Evolutionary conservation across 2,888 invertebrate species (phyloP), one percentile per base, ranked within the genome.

Genomic region (Diaprepes abbreviatus): DNA sequence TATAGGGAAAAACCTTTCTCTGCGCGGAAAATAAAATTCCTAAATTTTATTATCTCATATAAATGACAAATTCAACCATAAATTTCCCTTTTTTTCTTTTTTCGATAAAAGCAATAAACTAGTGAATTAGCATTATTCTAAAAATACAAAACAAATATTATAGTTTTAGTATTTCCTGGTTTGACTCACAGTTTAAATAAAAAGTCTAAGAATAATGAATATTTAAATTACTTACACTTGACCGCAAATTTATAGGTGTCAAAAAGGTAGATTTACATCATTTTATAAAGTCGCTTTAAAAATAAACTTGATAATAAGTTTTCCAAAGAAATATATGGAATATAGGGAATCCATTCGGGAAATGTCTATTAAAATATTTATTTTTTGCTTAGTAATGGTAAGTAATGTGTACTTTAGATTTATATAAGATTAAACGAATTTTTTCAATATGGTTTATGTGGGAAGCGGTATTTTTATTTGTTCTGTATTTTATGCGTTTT

Each of bases 221-320:
- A 43, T 43, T 43, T 43, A 43, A 19, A 43, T 19, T 43, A 21
- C 1, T 19, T 21, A 21, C 21, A 14, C 19, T 43, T n/a, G 43
- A 43, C 43, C 43, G 43, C 43, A 43, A 43, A 43, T 43, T 43
- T 21, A 43, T 21, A 43, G n/a, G 43, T 43, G 43, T 43, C 43
- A 21, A 43, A 43, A 21, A 21, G 43, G 1, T 43, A 43, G 10
- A 21, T 43, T 24, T 24, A 5, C 24, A 4, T 4, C 5, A 24
- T 24, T 10, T 17, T 19, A 43, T 43, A n/a, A 21, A 36, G 12
- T 36, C 36, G 5, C 12, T 19, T n/a, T 5, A n/a, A 43, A 19
- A 43, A 43, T 17, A 43, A n/a, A 43, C 43, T 21, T 21, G 19
- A 40, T 43, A 43, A 43, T 43, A 3, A 43, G n/a, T 43, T 43